Evolutionary conservation across 1,140 invertebrate species (phyloP), one percentile per base, ranked within the genome.

Genomic region (Dendrolimus kikuchii): DNA sequence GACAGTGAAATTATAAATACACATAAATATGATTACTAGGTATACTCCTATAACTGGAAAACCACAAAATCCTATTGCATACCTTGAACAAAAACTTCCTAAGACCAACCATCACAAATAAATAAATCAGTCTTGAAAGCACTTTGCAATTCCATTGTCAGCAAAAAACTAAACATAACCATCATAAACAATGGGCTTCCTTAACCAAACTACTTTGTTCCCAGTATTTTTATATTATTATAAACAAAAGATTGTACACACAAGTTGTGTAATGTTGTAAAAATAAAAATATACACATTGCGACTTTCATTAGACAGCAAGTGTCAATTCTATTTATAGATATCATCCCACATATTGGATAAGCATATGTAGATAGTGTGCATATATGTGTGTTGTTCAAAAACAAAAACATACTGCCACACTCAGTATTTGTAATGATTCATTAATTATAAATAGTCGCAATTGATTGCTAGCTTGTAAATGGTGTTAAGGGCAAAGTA

Each of bases 301-400:
- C n/a, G 23, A 45, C 23, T 45, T 45, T 48, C 46, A 48, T 23
- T 10, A 46, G 10, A 46, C 7, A 50, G 64, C 68, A 65, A 68
- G 68, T 68, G 67, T 66, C 65, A 75, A 70, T 75, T 68, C 71
- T 84, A 84, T 81, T 78, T 77, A 75, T 84, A 84, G 77, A 77
- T 67, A 77, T 59, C 76, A 70, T 73, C 73, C 78, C 75, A 81
- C 75, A 70, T 83, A 71, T 76, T 71, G 65, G 59, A 64, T 69
- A 62, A 60, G 67, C 23, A 51, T 38, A 9, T 44, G 37, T 37
- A 46, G 23, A 46, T 46, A 46, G 2, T 46, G 10, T 36, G 7
- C 23, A 23, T 23, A 23, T 23, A 3, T 23, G 23, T 23, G 23
- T 23, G 23, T 23, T 23, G 23, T 23, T 23, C 23, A 3, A 23